A percentile compares a stretch with the other conserved stretches of the same genome.
Evolutionary conservation across 1,140 invertebrate species (phyloP).

Genomic region (Chironomus striatipennis): DNA sequence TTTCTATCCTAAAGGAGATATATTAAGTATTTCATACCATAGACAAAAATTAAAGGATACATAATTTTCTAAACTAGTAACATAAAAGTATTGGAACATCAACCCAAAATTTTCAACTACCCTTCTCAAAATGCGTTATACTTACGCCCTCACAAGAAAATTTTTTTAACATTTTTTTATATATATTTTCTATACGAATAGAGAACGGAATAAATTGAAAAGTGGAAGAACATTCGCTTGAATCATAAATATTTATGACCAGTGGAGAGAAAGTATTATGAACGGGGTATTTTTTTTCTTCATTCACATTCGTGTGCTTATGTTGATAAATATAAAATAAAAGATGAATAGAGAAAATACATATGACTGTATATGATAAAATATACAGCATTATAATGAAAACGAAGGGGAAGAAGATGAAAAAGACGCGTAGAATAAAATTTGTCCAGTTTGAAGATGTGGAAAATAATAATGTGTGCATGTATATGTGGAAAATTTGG

Average conservation of each 20-base stretch:
- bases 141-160: no score
- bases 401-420: neutral
- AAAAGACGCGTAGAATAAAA: neutral
- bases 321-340: neutral
- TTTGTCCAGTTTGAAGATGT: neutral
- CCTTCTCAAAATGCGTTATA: no score
- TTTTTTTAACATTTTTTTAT: no score
- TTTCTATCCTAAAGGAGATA: no score
- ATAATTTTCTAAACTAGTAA: no score
- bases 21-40: no score
- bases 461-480: no score
- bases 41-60: no score
- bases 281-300: neutral
- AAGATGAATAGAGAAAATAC: neutral
- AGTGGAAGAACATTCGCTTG: neutral
- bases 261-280: neutral
- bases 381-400: neutral
- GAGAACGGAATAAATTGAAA: constrained; percentile 2
- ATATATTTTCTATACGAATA: no score
- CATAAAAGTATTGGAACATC: no score
- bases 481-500: no score
- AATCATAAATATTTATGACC: constrained; percentile 9
- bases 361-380: neutral
- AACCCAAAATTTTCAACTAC: no score
- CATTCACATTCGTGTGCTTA: neutral